Percentiles rank a stretch among this genome's conserved stretches.
Evolutionary conservation across 2,113 vertebrate species (phyloP).

Genomic region (Clinocottus analis): DNA sequence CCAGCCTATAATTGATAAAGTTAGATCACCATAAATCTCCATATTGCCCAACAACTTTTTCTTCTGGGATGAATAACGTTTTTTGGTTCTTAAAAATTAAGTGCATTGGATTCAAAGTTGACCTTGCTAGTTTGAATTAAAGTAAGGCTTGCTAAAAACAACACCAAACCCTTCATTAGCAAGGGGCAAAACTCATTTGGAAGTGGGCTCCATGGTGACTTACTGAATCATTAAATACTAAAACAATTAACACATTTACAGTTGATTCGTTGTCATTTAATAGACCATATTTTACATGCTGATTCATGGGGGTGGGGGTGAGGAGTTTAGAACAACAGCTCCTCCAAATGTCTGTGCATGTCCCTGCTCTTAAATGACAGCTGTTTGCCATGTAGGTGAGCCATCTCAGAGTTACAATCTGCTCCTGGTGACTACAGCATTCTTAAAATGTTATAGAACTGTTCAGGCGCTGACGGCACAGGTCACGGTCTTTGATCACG

Average conservation of each 20-base stretch:
- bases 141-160: neutral
- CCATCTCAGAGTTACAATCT: neutral
- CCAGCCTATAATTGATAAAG: neutral
- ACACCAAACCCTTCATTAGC: neutral
- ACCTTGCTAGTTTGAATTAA: neutral
- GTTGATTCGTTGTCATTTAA: neutral
- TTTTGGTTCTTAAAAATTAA: neutral
- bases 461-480: neutral
- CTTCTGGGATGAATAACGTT: neutral
- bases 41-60: neutral
- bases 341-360: too few relatives aligned
- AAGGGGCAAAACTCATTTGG: neutral
- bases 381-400: too few relatives aligned
- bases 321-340: too few relatives aligned
- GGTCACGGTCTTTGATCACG: neutral
- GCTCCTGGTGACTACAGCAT: neutral
- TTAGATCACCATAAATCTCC: neutral
- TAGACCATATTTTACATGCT: neutral
- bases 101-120: neutral
- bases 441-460: neutral
- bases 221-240: neutral
- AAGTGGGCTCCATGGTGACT: neutral
- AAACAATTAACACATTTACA: neutral
- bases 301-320: too few relatives aligned
- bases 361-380: too few relatives aligned